Conservation (phyloP, 2,888 invertebrate species). For the Rhogogaster chlorosoma region DNA sequence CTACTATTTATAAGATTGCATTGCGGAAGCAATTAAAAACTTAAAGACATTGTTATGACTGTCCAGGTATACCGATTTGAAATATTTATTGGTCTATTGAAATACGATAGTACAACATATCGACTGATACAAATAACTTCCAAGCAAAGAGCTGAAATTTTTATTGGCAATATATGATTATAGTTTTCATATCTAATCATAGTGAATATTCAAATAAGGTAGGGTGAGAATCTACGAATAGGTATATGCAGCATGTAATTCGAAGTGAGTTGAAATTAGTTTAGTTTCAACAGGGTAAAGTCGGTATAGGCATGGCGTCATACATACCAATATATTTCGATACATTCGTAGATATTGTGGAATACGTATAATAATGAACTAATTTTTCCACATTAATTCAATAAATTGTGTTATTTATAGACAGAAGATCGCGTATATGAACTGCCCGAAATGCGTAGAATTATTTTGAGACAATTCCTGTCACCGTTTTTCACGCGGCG, state of each 20-base stretch:
- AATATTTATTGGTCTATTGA: not conserved
- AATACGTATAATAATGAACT: not conserved
- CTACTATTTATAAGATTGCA: not conserved
- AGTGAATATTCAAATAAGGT: not conserved
- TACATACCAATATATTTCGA: not conserved
- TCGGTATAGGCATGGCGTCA: not conserved
- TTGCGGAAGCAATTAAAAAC: too few relatives aligned
- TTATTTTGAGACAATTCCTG: too few relatives aligned
- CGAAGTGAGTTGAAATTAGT: not conserved
- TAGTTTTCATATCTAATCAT: not conserved
- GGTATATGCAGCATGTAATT: not conserved
- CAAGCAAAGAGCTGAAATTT: not conserved
- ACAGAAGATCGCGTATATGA: too few relatives aligned
- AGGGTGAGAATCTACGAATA: not conserved
- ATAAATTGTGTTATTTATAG: not conserved
- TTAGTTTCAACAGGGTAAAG: not conserved
- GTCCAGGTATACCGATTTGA: not conserved
- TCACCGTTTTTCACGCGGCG: too few relatives aligned
- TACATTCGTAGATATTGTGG: not conserved
- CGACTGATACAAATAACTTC: not conserved
- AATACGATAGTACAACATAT: not conserved
- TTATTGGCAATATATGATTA: not conserved
- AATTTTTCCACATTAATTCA: not conserved
- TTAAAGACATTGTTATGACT: not conserved
- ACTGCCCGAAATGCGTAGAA: too few relatives aligned